Evolutionary conservation across 1,140 invertebrate genomes (phyloP).

Genomic region (Halictus rubicundus): DNA sequence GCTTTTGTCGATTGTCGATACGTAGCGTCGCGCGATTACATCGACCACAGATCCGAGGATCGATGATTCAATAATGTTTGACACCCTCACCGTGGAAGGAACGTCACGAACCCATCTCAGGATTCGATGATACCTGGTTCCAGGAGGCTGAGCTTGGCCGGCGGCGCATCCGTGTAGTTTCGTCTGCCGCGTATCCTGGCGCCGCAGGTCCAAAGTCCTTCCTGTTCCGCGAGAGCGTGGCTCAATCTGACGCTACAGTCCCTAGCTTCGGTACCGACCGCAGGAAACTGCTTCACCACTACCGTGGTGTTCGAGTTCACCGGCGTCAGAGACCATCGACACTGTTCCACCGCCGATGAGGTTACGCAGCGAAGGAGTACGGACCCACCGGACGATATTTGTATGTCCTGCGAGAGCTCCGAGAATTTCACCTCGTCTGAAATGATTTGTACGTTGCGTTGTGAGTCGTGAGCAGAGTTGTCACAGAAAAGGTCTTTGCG

Average conservation of each 20-base stretch:
- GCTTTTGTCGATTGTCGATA: background rate
- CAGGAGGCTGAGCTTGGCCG: slow-evolving; percentile 78
- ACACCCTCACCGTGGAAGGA: slow-evolving; percentile 46
- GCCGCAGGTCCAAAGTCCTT: slow-evolving; percentile 77
- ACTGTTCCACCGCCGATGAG: slow-evolving; percentile 74
- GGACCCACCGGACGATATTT: slow-evolving; percentile 74
- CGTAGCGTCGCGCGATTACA: background rate
- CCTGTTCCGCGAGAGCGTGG: slow-evolving; percentile 74
- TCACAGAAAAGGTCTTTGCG: too few species aligned
- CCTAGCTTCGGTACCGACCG: slow-evolving; percentile 71
- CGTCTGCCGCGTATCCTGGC: slow-evolving; percentile 71
- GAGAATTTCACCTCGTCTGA: slow-evolving; percentile 77
- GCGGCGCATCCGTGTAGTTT: slow-evolving; percentile 76
- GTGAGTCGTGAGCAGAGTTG: too few species aligned
- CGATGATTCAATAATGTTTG: slow-evolving; percentile 37
- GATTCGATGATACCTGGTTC: slow-evolving; percentile 77
- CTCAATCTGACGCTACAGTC: slow-evolving; percentile 77
- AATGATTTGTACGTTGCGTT: background rate
- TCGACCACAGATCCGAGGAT: slow-evolving; percentile 45
- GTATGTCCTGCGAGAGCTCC: slow-evolving; percentile 77
- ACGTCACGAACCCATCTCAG: slow-evolving; percentile 55
- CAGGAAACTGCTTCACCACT: slow-evolving; percentile 76
- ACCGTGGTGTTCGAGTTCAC: slow-evolving; percentile 76
- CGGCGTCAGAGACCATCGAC: slow-evolving; percentile 77
- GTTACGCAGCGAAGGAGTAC: slow-evolving; percentile 76